Conservation (phyloP, 2,113 vertebrate species). For the Bucco capensis region DNA sequence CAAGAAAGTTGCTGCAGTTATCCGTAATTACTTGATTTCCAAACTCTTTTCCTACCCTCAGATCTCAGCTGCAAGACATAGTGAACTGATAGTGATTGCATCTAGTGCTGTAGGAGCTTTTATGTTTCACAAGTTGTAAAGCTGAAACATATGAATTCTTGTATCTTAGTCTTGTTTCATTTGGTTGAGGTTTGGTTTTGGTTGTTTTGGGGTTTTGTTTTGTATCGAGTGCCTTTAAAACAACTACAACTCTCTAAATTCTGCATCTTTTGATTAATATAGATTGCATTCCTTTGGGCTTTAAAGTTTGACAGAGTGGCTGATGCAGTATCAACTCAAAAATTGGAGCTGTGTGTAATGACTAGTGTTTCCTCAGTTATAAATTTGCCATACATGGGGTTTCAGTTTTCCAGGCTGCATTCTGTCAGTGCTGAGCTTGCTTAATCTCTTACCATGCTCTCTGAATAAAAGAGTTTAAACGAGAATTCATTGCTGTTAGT, state of each 20-base stretch:
- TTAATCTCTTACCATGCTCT: background rate
- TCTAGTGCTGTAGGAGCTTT: background rate
- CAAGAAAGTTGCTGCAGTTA: background rate
- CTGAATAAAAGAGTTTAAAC: background rate
- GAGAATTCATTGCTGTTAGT: background rate
- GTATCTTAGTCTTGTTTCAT: background rate
- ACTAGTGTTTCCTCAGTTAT: background rate
- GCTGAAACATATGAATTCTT: background rate
- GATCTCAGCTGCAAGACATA: background rate
- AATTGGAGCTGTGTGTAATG: background rate
- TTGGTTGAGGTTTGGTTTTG: background rate
- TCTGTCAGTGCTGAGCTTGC: background rate
- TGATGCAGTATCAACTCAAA: background rate
- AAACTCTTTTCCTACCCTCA: background rate
- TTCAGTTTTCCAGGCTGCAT: background rate
- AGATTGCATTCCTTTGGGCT: background rate
- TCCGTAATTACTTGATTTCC: background rate
- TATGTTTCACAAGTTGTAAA: background rate
- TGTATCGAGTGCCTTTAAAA: background rate
- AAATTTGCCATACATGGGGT: accelerated
- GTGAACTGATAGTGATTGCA: background rate
- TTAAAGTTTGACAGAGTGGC: background rate
- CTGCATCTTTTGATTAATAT: background rate
- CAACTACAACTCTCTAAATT: background rate
- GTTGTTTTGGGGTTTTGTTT: background rate